These are phyloP conservation scores for Heterohyrax brucei DNA, from an alignment of 2,797 vertebrate genomes.

Conservation along the genomic window DNA sequence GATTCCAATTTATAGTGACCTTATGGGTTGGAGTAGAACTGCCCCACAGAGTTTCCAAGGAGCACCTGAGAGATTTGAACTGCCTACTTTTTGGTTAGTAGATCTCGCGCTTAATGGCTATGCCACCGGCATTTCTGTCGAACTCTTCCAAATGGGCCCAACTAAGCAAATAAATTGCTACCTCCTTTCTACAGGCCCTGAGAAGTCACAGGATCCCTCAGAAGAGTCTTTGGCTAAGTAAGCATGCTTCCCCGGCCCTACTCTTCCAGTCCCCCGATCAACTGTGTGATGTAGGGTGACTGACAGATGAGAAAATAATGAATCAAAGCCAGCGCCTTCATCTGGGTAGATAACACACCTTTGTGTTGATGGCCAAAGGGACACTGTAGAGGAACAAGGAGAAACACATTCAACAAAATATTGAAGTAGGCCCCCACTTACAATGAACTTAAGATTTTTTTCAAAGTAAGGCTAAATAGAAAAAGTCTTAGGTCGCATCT, in stretches of 20 bases:
- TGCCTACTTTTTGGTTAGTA: too few species aligned
- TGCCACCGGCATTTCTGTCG: too few species aligned
- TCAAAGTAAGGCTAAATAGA: background rate
- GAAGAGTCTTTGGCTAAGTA: background rate
- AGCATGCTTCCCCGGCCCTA: background rate
- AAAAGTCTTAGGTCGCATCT: background rate
- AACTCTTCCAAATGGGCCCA: background rate
- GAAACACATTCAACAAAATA: background rate
- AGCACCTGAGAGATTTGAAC: too few species aligned
- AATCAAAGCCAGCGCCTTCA: background rate
- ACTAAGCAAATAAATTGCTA: background rate
- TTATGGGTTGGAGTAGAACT: too few species aligned
- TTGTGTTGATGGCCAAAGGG: background rate
- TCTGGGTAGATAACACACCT: slow-evolving; percentile 8
- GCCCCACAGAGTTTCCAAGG: too few species aligned
- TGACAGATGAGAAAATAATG: background rate
- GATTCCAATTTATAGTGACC: too few species aligned
- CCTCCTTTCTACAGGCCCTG: background rate
- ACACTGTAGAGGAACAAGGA: background rate
- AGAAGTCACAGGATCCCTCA: background rate
- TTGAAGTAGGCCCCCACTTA: background rate
- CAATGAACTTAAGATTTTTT: background rate
- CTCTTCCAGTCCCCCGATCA: background rate
- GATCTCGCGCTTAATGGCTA: too few species aligned
- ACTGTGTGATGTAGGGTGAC: too few species aligned